Percentiles rank a stretch among this genome's conserved stretches.
These are phyloP conservation scores for Orientallactaga sibirica DNA, from an alignment of 2,797 vertebrate species.

Conservation along the genomic window DNA sequence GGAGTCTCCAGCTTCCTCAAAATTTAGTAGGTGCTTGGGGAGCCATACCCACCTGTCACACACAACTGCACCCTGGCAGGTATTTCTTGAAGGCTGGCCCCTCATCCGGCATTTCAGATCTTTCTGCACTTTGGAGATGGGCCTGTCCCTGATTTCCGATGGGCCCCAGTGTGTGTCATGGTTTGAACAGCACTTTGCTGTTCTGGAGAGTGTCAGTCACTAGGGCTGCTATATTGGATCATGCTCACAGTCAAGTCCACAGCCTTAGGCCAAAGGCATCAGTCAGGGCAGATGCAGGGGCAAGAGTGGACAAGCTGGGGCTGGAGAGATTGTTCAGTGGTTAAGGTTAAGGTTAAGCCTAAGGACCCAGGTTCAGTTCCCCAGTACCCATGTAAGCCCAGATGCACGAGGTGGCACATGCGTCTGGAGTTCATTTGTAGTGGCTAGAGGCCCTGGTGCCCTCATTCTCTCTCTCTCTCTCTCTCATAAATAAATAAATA, in stretches of 20 bases:
- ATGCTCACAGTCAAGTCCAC: background rate
- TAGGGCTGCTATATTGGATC: fast-evolving
- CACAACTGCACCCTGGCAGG: background rate
- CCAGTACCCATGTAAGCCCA: too few relatives aligned
- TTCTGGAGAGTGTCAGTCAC: fast-evolving
- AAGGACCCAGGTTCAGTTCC: too few relatives aligned
- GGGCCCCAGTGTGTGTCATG: background rate
- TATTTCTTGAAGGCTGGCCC: background rate
- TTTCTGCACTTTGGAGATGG: fast-evolving
- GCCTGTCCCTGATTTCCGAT: background rate
- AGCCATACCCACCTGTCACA: background rate
- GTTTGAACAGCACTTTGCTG: background rate
- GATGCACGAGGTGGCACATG: too few relatives aligned
- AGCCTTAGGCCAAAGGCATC: background rate
- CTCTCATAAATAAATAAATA: too few relatives aligned
- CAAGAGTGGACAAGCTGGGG: background rate
- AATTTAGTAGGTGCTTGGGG: fast-evolving
- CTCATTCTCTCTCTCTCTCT: too few relatives aligned
- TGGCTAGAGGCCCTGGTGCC: too few relatives aligned
- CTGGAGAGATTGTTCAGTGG: too few relatives aligned
- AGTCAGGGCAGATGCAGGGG: background rate
- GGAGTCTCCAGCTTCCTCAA: background rate
- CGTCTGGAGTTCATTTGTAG: too few relatives aligned
- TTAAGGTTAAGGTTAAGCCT: too few relatives aligned
- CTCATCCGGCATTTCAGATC: background rate